Percentiles rank a stretch among this genome's conserved stretches.
These are phyloP conservation scores for Thymelicus sylvestris DNA, from an alignment of 2,888 invertebrate species.

Conservation along the genomic window DNA sequence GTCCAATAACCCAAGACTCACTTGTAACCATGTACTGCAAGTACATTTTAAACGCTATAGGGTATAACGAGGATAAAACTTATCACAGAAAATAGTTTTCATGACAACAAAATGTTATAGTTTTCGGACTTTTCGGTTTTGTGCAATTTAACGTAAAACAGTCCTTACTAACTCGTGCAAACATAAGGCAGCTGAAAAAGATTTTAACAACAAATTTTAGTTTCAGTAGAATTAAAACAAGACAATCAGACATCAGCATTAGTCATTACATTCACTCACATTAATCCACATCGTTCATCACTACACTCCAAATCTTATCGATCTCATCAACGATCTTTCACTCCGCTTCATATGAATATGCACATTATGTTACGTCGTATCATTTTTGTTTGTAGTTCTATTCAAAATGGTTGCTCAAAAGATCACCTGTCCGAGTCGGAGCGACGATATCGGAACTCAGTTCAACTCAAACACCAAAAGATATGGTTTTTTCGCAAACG, in stretches of 20 bases:
- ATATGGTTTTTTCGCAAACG: constrained; percentile 84
- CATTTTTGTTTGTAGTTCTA: constrained; percentile 85
- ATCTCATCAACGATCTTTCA: constrained; percentile 44
- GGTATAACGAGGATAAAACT: no score
- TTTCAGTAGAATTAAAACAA: neutral
- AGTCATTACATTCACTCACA: neutral
- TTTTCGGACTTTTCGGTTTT: neutral
- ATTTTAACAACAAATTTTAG: constrained; percentile 8
- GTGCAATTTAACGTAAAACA: constrained; percentile 43
- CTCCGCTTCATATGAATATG: constrained; percentile 75
- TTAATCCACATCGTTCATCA: constrained; percentile 10
- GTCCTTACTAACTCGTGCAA: neutral
- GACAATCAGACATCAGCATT: neutral
- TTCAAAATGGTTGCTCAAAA: constrained; percentile 84
- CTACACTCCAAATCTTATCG: constrained; percentile 11
- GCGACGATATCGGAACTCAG: constrained; percentile 80
- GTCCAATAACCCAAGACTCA: constrained; percentile 1
- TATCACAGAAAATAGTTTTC: no score
- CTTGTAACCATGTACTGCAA: constrained; percentile 1
- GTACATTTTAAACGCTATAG: neutral
- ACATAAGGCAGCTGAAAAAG: neutral
- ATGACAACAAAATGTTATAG: neutral
- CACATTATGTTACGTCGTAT: constrained; percentile 84
- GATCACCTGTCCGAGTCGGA: constrained; percentile 81
- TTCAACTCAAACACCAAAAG: constrained; percentile 77